Evolutionary conservation across 2,888 invertebrate species (phyloP).

Genomic region (Plebejus melissa): DNA sequence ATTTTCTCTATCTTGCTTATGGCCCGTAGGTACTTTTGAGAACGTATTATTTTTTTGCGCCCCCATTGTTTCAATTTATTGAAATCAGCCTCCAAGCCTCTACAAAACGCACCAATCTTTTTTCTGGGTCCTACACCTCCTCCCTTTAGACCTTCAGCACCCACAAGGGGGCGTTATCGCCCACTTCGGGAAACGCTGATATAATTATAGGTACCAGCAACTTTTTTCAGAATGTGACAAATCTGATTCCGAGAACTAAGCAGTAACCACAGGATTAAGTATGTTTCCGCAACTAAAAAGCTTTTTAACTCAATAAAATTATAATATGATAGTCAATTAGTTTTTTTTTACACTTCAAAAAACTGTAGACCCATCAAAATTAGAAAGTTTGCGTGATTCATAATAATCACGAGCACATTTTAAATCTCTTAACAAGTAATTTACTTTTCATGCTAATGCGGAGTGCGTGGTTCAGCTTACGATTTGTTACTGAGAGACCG

Average conservation of each 20-base stretch:
- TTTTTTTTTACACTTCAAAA: slow-evolving; percentile 50
- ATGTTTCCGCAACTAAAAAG: slow-evolving; percentile 3
- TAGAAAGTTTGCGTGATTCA: slow-evolving; percentile 69
- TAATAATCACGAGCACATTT: slow-evolving; percentile 59
- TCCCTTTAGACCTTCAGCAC: no score
- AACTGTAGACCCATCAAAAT: slow-evolving; percentile 61
- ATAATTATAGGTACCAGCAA: not conserved
- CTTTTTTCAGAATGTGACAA: not conserved
- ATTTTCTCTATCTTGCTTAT: no score
- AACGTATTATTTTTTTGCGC: no score
- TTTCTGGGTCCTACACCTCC: no score
- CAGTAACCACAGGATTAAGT: not conserved
- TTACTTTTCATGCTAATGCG: slow-evolving; percentile 41
- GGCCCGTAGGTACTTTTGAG: no score
- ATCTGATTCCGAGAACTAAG: not conserved
- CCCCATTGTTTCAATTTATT: no score
- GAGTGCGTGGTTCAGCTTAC: slow-evolving; percentile 30
- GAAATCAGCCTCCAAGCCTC: no score
- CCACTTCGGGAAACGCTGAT: no score
- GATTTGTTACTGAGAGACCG: slow-evolving; percentile 30
- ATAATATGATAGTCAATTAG: slow-evolving; percentile 14
- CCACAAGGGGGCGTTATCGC: no score
- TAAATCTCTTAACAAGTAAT: slow-evolving; percentile 47
- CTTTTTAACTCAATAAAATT: slow-evolving; percentile 3
- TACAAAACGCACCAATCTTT: no score